phyloP scores from a whole-genome alignment of 2,888 invertebrate species.

The Diarsia dahlii region DNA sequence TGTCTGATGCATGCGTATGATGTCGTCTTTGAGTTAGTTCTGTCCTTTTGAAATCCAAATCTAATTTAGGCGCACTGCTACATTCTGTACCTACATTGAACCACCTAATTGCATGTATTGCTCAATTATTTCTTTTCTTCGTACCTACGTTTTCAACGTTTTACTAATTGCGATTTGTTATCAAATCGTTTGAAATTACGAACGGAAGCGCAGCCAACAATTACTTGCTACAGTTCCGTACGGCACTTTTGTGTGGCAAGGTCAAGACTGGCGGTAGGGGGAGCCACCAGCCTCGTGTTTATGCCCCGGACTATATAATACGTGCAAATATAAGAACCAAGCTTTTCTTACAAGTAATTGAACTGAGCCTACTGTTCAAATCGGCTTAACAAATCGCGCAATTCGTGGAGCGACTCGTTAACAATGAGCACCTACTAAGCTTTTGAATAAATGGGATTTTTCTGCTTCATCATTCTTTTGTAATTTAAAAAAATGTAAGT shows the following conservation, averaged over 20 bases:
- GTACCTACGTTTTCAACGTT: constrained; percentile 29
- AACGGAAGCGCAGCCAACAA: constrained; percentile 71
- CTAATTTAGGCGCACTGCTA: not conserved
- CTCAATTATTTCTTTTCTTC: constrained; percentile 19
- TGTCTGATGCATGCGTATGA: constrained; percentile 59
- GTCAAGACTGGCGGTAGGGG: constrained; percentile 39
- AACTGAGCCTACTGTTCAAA: constrained; percentile 68
- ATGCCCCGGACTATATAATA: constrained; percentile 24
- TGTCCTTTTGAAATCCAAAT: constrained; percentile 17
- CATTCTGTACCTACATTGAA: constrained; percentile 14
- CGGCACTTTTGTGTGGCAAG: constrained; percentile 52
- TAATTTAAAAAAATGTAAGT: constrained; percentile 66
- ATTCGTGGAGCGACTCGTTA: constrained; percentile 60
- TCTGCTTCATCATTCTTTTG: constrained; percentile 69
- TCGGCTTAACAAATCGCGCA: constrained; percentile 67
- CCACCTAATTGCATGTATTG: constrained; percentile 26
- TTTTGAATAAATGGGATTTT: constrained; percentile 66
- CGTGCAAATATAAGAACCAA: constrained; percentile 67
- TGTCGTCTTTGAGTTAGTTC: constrained; percentile 63
- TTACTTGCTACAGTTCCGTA: constrained; percentile 65
- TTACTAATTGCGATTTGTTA: constrained; percentile 54
- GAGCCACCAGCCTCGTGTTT: constrained; percentile 29
- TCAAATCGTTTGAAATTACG: constrained; percentile 62
- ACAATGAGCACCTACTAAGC: constrained; percentile 65
- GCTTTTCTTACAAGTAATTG: constrained; percentile 70